Evolutionary conservation across 2,888 invertebrate species (phyloP), one percentile per base, ranked within the genome.

Genomic region (Synanthedon formicaeformis): DNA sequence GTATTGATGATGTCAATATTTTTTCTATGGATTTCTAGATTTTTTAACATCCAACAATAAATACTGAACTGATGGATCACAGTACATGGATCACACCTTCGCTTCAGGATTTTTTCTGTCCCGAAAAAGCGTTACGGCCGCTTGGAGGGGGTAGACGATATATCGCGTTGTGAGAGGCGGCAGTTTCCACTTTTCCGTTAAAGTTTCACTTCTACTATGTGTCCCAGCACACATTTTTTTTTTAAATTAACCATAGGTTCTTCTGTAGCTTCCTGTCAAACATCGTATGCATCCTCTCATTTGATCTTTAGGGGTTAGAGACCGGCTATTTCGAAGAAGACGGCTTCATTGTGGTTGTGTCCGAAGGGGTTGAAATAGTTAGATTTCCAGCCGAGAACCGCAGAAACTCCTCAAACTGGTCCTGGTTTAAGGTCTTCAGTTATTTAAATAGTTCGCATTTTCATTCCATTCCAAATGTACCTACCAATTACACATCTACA

Each of bases 351-450:
- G 88, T 90, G 78, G 85, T 91, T 75, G 79, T 90, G 72, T 89
- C 89, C 62, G 90, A 91, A 72, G 91, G 91, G 71, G 80, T 89
- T 75, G 89, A 90, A 80, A 86, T 91, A 79, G 84, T 83, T 87
- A 90, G 90, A 87, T 89, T 91, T 73, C 90, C 91, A 62, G 89
- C 89, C 62, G 84, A 88, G 71, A 79, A 71, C 67, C 89, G 89
- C 83, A 89, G 89, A 77, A 88, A 88, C 78, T 89, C 89, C 76
- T 81, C 86, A 70, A 89, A 91, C 84, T 91, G 91, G 91, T 89
- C 89, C 80, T 91, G 91, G 91, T 83, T 91, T 78, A 91, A 91
- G 91, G 91, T 91, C 87, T 81, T 86, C 80, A 71, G 71, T 71
- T 72, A 75, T 77, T 74, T 75, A 71, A 69, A 78, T 68, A 72